phyloP scores from a whole-genome alignment of 2,888 invertebrate genomes.

The Eulithis prunata region DNA sequence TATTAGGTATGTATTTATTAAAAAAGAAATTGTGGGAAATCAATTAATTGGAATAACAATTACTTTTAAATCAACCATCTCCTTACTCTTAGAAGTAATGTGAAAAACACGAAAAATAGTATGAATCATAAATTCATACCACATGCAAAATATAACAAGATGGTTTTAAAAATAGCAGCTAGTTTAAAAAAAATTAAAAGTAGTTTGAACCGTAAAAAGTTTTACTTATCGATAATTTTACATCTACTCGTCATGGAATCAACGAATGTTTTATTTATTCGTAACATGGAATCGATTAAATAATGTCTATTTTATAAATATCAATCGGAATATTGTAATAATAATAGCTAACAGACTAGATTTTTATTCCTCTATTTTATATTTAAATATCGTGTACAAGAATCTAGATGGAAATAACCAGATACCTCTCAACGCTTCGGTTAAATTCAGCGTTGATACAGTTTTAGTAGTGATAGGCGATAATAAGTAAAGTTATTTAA shows the following conservation, averaged over 20 bases:
- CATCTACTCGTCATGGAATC: constrained; percentile 7
- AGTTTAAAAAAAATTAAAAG: neutral
- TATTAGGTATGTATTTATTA: neutral
- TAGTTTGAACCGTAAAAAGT: neutral
- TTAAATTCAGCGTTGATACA: too few species aligned
- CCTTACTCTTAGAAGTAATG: neutral
- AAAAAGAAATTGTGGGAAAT: too few species aligned
- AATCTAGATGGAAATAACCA: neutral
- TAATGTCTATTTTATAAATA: constrained; percentile 12
- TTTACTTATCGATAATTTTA: neutral
- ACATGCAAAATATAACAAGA: neutral
- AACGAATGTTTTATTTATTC: too few species aligned
- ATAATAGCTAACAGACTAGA: constrained; percentile 29
- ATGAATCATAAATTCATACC: neutral
- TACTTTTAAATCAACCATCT: neutral
- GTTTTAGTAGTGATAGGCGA: too few species aligned
- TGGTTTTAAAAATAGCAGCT: neutral
- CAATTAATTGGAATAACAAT: neutral
- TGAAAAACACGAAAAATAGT: neutral
- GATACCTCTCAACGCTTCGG: neutral
- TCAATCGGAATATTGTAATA: constrained; percentile 23
- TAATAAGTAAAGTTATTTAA: too few species aligned
- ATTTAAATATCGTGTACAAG: constrained; percentile 15
- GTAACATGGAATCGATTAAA: constrained; percentile 10
- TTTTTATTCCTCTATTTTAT: constrained; percentile 22